Evolutionary conservation across 2,113 vertebrate genomes (phyloP).

Genomic region (Smithornis capensis): DNA sequence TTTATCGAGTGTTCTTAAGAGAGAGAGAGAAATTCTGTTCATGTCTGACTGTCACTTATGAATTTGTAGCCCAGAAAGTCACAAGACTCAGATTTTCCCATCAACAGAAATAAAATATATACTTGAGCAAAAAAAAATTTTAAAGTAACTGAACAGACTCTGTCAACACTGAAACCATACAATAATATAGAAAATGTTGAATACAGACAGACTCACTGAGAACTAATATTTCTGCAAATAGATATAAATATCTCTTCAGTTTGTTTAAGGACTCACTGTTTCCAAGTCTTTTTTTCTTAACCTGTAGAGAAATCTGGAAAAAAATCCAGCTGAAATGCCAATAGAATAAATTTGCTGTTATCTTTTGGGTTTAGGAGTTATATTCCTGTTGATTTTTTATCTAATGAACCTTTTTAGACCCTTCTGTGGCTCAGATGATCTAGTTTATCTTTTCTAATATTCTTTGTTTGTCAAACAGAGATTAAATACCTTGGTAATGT

Average conservation of each 20-base stretch:
- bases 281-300: neutral
- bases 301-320: neutral
- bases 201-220: neutral
- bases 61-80: neutral
- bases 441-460: neutral
- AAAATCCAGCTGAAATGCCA: neutral
- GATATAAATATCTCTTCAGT: neutral
- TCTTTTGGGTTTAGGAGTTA: neutral
- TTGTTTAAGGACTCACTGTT: neutral
- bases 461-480: conserved; percentile 18
- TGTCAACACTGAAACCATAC: neutral
- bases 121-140: neutral
- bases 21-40: neutral
- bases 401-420: neutral
- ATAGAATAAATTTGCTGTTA: neutral
- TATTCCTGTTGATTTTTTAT: neutral
- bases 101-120: neutral
- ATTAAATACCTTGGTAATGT: neutral
- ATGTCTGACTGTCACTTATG: neutral
- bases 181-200: neutral
- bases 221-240: neutral
- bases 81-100: neutral
- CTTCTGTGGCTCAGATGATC: neutral
- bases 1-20: neutral
- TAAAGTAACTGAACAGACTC: neutral